Evolutionary conservation across 2,888 invertebrate species (phyloP).

Genomic region (Apotomis capreana): DNA sequence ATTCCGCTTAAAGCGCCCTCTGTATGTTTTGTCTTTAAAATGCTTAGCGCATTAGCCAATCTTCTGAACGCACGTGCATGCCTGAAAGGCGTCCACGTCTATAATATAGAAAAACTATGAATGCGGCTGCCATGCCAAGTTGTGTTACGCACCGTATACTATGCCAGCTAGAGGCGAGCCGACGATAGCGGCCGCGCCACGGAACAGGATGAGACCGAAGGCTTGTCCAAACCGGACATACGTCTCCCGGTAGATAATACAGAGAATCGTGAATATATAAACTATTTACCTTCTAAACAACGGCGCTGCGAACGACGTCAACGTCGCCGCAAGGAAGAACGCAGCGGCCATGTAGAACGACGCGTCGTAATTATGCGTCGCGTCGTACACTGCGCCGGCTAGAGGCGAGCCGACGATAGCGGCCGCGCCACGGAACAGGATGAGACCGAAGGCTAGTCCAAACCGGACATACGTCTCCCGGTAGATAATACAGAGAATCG

Average conservation of each 20-base stretch:
- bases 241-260: no score
- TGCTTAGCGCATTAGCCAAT: no score
- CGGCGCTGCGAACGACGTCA: not conserved
- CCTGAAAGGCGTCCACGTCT: no score
- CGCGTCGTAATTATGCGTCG: constrained; percentile 79
- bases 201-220: constrained; percentile 97
- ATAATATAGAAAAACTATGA: no score
- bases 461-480: no score
- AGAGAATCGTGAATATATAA: not conserved
- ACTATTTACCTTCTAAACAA: not conserved
- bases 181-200: constrained; percentile 96
- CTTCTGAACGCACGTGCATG: no score
- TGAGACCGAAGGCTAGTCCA: no score
- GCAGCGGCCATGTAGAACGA: not conserved
- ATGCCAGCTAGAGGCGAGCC: constrained; percentile 93
- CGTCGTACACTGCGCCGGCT: constrained; percentile 95
- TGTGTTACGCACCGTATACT: constrained; percentile 93
- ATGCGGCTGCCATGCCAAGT: constrained; percentile 94
- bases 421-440: no score
- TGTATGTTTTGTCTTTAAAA: no score
- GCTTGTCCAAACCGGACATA: constrained; percentile 97
- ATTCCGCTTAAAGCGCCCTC: no score
- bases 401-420: constrained; percentile 72
- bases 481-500: no score
- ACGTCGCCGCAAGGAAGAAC: not conserved